Evolutionary conservation across 2,888 invertebrate genomes (phyloP).

Genomic region (Erannis defoliaria): DNA sequence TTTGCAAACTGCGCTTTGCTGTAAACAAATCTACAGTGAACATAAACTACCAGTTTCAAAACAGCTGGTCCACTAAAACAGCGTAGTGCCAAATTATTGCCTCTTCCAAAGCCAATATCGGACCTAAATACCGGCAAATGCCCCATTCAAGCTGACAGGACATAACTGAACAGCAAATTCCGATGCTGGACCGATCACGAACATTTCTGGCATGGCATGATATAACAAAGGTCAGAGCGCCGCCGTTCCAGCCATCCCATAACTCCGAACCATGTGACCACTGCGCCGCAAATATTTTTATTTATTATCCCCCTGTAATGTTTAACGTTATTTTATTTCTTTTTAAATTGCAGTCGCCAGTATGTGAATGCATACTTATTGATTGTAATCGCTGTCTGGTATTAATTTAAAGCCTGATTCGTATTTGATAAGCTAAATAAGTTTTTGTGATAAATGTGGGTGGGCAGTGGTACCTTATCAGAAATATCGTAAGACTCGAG

Average conservation of each 20-base stretch:
- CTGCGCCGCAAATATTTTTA: constrained; percentile 47
- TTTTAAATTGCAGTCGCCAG: constrained; percentile 21
- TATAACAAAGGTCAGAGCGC: constrained; percentile 66
- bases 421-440: constrained; percentile 19
- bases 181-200: constrained; percentile 55
- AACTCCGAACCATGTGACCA: constrained; percentile 53
- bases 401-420: constrained; percentile 28
- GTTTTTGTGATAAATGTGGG: constrained; percentile 14
- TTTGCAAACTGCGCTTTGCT: too few species aligned
- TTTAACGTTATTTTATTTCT: constrained; percentile 27
- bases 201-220: constrained; percentile 60
- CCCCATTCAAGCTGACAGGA: constrained; percentile 42
- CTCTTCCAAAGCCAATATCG: constrained; percentile 18
- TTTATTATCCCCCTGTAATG: constrained; percentile 26
- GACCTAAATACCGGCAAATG: constrained; percentile 48
- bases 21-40: too few species aligned
- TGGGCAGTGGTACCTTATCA: not conserved
- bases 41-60: constrained; percentile 19
- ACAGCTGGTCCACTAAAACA: constrained; percentile 25
- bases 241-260: constrained; percentile 49
- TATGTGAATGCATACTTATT: constrained; percentile 13
- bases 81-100: constrained; percentile 29
- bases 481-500: not conserved
- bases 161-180: constrained; percentile 53
- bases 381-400: constrained; percentile 20